Conservation (phyloP, 2,888 invertebrate genomes). For the Phaedon cochleariae region DNA sequence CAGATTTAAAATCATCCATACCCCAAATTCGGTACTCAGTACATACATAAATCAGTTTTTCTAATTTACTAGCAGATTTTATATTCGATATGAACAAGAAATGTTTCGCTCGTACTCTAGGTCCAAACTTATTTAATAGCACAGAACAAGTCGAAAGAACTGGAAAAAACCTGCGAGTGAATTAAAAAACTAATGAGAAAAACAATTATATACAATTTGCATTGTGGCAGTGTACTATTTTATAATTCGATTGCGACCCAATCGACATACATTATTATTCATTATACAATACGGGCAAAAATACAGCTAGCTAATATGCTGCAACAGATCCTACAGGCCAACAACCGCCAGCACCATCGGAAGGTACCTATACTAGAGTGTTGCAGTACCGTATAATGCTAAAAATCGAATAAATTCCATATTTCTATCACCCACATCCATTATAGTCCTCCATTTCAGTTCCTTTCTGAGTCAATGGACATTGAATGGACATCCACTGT, state of each 20-base stretch:
- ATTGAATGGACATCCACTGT: no score
- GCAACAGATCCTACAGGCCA: not conserved
- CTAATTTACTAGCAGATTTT: slow-evolving; percentile 56
- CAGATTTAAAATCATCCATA: slow-evolving; percentile 56
- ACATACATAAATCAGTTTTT: slow-evolving; percentile 61
- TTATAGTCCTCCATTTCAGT: no score
- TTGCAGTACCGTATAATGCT: no score
- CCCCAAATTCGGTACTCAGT: slow-evolving; percentile 61
- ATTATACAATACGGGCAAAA: slow-evolving; percentile 55
- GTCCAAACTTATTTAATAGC: no score
- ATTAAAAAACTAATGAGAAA: slow-evolving; percentile 55
- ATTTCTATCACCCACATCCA: no score
- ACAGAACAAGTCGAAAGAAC: not conserved
- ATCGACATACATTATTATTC: slow-evolving; percentile 37
- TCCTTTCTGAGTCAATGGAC: no score
- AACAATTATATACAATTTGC: slow-evolving; percentile 49
- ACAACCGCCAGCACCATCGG: not conserved
- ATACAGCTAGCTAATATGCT: slow-evolving; percentile 51
- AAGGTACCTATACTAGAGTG: no score
- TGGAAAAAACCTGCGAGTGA: slow-evolving; percentile 51
- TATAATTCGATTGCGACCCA: slow-evolving; percentile 42
- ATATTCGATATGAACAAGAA: slow-evolving; percentile 6
- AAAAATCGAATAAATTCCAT: no score
- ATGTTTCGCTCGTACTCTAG: no score
- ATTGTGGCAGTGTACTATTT: slow-evolving; percentile 57